phyloP scores from a whole-genome alignment of 1,140 invertebrate genomes.

The Contarinia nasturtii region DNA sequence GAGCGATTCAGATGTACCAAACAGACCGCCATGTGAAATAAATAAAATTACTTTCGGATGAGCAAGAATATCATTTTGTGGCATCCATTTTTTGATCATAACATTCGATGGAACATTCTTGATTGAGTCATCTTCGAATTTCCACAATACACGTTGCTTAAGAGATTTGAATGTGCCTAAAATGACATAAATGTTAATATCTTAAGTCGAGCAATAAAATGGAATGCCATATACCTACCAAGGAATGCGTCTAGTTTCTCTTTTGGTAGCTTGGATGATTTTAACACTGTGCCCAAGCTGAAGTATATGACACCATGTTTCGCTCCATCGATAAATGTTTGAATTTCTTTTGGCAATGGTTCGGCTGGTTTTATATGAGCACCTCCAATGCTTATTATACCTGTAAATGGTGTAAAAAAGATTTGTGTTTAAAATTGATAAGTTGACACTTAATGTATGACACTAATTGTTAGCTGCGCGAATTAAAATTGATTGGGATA shows the following conservation, averaged over 20 bases:
- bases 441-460: too few relatives aligned
- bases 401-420: too few relatives aligned
- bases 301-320: slow-evolving; percentile 36
- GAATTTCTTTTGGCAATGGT: slow-evolving; percentile 20
- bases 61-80: slow-evolving; percentile 34
- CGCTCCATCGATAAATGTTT: slow-evolving; percentile 28
- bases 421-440: too few relatives aligned
- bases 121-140: slow-evolving; percentile 29
- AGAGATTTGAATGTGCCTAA: slow-evolving; percentile 32
- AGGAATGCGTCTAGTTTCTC: slow-evolving; percentile 9
- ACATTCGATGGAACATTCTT: slow-evolving; percentile 31
- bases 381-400: slow-evolving; percentile 29
- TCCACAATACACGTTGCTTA: slow-evolving; percentile 41
- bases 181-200: slow-evolving; percentile 11
- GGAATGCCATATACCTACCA: slow-evolving; percentile 8
- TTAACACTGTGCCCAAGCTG: slow-evolving; percentile 36
- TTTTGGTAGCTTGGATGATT: slow-evolving; percentile 27
- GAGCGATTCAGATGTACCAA: slow-evolving; percentile 24
- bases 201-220: slow-evolving; percentile 7
- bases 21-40: slow-evolving; percentile 43
- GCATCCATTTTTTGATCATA: slow-evolving; percentile 40
- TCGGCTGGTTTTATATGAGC: slow-evolving; percentile 25
- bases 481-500: not conserved
- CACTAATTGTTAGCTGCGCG: too few relatives aligned
- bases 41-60: slow-evolving; percentile 35